phyloP scores from a whole-genome alignment of 2,888 invertebrate genomes.

The Rhagonycha lutea region DNA sequence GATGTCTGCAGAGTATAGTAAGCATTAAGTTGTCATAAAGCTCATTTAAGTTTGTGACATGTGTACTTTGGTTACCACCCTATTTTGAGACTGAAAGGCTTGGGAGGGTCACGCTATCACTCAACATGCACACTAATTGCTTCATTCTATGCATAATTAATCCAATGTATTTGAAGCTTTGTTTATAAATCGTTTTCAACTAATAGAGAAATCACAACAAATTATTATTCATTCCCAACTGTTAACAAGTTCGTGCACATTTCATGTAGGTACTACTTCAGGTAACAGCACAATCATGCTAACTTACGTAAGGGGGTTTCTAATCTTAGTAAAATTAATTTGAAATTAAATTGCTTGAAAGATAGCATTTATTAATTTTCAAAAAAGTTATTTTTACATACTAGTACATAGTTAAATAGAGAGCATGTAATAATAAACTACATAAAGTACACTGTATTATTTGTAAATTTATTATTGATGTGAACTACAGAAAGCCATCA shows the following conservation, averaged over 20 bases:
- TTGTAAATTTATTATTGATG: not conserved
- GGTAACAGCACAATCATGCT: not conserved
- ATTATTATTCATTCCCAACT: not conserved
- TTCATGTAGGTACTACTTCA: not conserved
- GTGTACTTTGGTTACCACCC: conserved; percentile 41
- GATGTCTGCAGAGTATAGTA: conserved; percentile 31
- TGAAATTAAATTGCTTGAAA: not conserved
- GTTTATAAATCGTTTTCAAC: conserved; percentile 23
- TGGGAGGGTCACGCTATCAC: conserved; percentile 42
- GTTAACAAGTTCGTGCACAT: not conserved
- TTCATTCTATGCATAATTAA: conserved; percentile 44
- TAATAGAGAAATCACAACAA: not conserved
- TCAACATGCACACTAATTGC: conserved; percentile 46
- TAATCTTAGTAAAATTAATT: not conserved
- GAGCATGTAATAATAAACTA: not conserved
- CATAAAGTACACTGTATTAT: not conserved
- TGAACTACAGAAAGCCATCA: not conserved
- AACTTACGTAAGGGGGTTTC: not conserved
- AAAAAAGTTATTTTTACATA: not conserved
- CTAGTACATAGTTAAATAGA: not conserved
- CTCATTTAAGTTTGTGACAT: conserved; percentile 47
- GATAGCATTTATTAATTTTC: not conserved
- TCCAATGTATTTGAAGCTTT: conserved; percentile 36
- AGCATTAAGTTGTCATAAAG: conserved; percentile 45
- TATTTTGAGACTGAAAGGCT: conserved; percentile 36